phyloP scores from a whole-genome alignment of 2,797 vertebrate species.

The Taenioides sp. region DNA sequence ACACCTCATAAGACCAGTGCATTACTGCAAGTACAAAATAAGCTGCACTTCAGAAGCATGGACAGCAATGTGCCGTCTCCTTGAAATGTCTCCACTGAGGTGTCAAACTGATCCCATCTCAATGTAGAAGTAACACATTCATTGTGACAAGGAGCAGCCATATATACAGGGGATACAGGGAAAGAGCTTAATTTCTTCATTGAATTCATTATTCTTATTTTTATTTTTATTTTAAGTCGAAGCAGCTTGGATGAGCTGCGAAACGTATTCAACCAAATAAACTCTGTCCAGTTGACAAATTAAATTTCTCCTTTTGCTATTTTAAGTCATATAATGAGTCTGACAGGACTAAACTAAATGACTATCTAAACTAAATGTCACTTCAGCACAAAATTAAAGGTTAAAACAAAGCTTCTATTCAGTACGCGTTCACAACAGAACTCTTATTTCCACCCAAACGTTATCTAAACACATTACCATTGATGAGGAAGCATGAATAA shows the following conservation, averaged over 20 bases:
- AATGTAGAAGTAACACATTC: slow-evolving; percentile 15
- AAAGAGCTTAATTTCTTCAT: too few species aligned
- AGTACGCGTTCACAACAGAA: slow-evolving; percentile 29
- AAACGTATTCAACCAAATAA: too few species aligned
- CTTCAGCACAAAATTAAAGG: slow-evolving; percentile 52
- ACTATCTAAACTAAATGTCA: slow-evolving; percentile 42
- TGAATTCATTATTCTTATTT: too few species aligned
- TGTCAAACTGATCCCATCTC: slow-evolving; percentile 32
- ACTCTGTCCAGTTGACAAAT: too few species aligned
- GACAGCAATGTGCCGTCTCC: slow-evolving; percentile 5
- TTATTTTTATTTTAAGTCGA: too few species aligned
- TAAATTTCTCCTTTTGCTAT: too few species aligned
- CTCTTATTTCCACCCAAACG: slow-evolving; percentile 25
- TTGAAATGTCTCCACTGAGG: slow-evolving; percentile 26
- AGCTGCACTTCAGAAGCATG: too few species aligned
- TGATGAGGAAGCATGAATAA: slow-evolving; percentile 18
- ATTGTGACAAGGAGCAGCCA: background rate
- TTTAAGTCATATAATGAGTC: background rate
- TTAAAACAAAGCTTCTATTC: slow-evolving; percentile 62
- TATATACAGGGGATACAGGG: too few species aligned
- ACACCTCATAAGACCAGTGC: slow-evolving; percentile 7
- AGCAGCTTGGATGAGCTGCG: too few species aligned
- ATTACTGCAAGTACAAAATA: too few species aligned
- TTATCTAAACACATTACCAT: slow-evolving; percentile 58
- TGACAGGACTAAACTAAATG: slow-evolving; percentile 45